Evolutionary conservation across 2,888 invertebrate species (phyloP), one percentile per base, ranked within the genome.

Genomic region (Timandra comae): DNA sequence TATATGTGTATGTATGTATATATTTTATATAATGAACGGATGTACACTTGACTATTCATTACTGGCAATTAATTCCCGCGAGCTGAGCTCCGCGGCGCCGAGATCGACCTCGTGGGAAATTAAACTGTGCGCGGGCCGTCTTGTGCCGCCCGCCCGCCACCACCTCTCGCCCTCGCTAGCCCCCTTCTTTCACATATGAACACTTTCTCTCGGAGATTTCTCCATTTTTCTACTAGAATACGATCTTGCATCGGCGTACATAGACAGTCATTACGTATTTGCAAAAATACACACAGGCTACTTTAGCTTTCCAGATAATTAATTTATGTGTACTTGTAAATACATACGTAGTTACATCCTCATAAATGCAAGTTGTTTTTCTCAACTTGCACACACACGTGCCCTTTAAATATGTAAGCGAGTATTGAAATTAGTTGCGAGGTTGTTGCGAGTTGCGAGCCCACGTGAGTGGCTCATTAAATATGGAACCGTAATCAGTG

Each of bases 101-200:
- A 84, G 85, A 85, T 84, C 81, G 84, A 82, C 84, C 85, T 85
- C 85, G 79, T 82, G 85, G 85, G 85, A 85, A 85, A 85, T 85
- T 85, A 85, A 85, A 84, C 80, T 82, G 76, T 69, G 77, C 77
- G 71, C 77, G 73, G 72, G 76, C 79, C 81, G 78, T 80, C 82
- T 80, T 81, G 67, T 71, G 66, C 76, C 71, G 63, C 76, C 72
- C 71, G 63, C 76, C 71, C 67, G 63, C 66, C 63, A 55, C 72
- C 57, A 46, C 55, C 49, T 52, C 56, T 52, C 49, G 43, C 53
- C 47, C 61, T 46, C 40, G 53, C 47, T n/a, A 49, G 52, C 43
- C 65, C 61, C 63, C 68, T 66, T 63, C 62, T 61, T 63, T 66
- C 71, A 76, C 79, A 75, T 75, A 73, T 74, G 77, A 75, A 73